Conservation (phyloP, 30 jellyfish, hydroid and myxozoan species). For the Nemopilema nomurai region DNA sequence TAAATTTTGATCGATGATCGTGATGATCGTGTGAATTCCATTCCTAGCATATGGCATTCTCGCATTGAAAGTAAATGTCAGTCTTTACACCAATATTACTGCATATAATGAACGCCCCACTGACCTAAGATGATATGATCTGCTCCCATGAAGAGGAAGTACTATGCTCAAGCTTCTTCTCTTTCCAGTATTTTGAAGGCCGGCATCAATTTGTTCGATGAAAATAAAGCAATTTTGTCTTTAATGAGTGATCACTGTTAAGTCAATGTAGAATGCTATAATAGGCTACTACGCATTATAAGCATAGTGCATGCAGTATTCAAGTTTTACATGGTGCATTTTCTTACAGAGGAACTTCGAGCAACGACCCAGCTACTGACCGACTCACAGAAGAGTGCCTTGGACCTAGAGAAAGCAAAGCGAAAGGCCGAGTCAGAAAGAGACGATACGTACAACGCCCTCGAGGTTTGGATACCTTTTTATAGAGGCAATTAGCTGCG, state of each 20-base stretch:
- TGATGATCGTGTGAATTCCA: not conserved
- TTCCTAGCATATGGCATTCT: no score
- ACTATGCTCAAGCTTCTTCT: no score
- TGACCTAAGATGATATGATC: no score
- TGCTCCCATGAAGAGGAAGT: no score
- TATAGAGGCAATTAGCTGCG: not conserved
- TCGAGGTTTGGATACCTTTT: slow-evolving; percentile 45
- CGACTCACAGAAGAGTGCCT: slow-evolving; percentile 60
- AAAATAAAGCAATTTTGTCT: no score
- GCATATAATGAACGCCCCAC: not conserved
- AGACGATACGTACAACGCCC: slow-evolving; percentile 57
- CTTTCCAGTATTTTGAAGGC: no score
- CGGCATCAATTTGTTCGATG: no score
- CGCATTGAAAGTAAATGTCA: not conserved
- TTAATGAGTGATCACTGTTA: no score
- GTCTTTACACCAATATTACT: not conserved
- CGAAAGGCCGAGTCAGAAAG: slow-evolving; percentile 73
- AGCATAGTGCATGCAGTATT: no score
- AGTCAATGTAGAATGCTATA: no score
- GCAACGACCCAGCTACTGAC: slow-evolving; percentile 35
- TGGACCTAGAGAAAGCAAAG: slow-evolving; percentile 67
- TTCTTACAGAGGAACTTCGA: slow-evolving; percentile 55
- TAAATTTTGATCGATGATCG: no score
- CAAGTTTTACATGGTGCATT: not conserved
- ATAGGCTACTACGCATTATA: no score